A percentile compares a stretch with the other conserved stretches of the same genome.
phyloP scores from a whole-genome alignment of 2,888 invertebrate species.

The Athetis lepigone region DNA sequence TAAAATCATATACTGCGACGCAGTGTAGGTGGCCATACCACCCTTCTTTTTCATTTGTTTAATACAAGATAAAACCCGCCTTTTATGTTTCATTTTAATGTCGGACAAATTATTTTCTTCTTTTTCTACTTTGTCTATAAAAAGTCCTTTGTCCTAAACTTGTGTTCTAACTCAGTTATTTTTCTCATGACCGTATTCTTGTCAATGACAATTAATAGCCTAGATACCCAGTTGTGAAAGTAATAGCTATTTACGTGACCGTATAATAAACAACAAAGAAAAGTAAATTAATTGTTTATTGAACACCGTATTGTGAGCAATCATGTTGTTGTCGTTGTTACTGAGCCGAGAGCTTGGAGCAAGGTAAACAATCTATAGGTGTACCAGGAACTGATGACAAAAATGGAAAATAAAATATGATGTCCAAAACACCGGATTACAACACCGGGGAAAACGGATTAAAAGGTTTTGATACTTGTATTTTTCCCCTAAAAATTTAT shows the following conservation, averaged over 20 bases:
- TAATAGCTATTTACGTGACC: conserved; percentile 19
- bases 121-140: conserved; percentile 14
- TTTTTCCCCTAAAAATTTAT: too few species aligned
- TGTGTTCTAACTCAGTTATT: conserved; percentile 23
- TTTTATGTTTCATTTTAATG: conserved; percentile 26
- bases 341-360: not conserved
- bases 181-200: conserved; percentile 21
- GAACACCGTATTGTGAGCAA: conserved; percentile 22
- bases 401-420: too few species aligned
- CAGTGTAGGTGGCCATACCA: too few species aligned
- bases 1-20: too few species aligned
- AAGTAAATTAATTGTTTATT: conserved; percentile 20
- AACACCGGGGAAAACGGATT: too few species aligned
- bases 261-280: conserved; percentile 4
- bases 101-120: conserved; percentile 17
- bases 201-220: not conserved
- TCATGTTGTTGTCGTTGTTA: conserved; percentile 17
- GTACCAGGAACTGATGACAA: too few species aligned
- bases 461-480: too few species aligned
- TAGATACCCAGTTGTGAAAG: not conserved
- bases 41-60: not conserved
- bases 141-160: conserved; percentile 30
- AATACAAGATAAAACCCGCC: conserved; percentile 5
- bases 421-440: too few species aligned
- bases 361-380: conserved; percentile 1